phyloP scores from a whole-genome alignment of 2,113 vertebrate genomes.

The Acinonyx jubatus region DNA sequence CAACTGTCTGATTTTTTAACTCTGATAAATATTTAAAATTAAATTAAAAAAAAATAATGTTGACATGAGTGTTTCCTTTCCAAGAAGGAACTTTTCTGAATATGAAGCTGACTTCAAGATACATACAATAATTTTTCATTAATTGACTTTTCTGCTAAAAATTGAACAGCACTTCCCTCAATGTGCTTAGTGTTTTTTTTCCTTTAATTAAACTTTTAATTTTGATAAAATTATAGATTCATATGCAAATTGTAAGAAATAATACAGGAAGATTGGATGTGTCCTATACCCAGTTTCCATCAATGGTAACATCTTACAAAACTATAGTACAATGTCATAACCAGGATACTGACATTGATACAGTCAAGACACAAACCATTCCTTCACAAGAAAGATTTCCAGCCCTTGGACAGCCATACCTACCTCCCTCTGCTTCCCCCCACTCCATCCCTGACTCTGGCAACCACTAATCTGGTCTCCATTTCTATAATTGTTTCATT shows the following conservation, averaged over 20 bases:
- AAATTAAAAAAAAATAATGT: background rate
- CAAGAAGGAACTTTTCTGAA: background rate
- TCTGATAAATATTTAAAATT: constrained; percentile 14
- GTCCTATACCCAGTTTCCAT: background rate
- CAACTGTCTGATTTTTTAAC: background rate
- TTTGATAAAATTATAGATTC: background rate
- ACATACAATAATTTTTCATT: background rate
- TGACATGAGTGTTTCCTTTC: background rate
- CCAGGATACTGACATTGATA: background rate
- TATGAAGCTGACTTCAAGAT: background rate
- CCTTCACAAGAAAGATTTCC: background rate
- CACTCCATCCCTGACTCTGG: background rate
- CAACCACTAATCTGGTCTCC: background rate
- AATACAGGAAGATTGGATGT: background rate
- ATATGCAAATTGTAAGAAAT: background rate
- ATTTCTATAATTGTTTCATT: background rate
- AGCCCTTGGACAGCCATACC: background rate
- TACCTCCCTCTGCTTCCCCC: background rate
- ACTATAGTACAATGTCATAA: background rate
- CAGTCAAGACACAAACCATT: background rate
- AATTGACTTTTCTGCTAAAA: background rate
- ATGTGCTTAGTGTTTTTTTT: background rate
- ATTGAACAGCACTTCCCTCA: background rate
- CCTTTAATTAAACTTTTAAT: constrained; percentile 3
- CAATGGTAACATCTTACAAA: background rate